Percentiles rank a stretch among this genome's conserved stretches.
Conservation (phyloP, 1,140 invertebrate species). For the Anagrus nilaparvatae region DNA sequence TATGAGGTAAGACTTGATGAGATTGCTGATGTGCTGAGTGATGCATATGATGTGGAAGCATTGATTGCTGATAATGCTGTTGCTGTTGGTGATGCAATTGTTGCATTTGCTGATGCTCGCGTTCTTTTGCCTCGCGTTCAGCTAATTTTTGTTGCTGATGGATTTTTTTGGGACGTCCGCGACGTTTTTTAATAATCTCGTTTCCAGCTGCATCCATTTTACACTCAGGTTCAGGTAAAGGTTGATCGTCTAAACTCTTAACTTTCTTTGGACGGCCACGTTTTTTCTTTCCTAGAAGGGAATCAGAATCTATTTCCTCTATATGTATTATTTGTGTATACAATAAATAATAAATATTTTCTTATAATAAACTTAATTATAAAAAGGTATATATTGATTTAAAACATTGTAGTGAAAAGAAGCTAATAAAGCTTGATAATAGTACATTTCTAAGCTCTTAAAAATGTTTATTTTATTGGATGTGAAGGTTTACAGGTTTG, state of each 20-base stretch:
- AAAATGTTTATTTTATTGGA: too few relatives aligned
- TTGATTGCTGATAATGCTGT: constrained; percentile 24
- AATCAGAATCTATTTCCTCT: constrained; percentile 48
- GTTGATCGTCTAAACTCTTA: constrained; percentile 54
- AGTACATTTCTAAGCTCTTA: too few relatives aligned
- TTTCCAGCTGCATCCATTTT: constrained; percentile 46
- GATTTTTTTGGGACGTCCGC: constrained; percentile 77
- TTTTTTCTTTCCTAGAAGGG: constrained; percentile 81
- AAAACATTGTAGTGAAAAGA: too few relatives aligned
- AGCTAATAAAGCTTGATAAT: too few relatives aligned
- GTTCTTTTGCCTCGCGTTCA: constrained; percentile 32
- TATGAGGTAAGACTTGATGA: constrained; percentile 26
- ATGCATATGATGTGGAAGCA: constrained; percentile 29
- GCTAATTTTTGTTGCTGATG: constrained; percentile 38
- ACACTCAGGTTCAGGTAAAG: constrained; percentile 45
- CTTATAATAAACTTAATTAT: too few relatives aligned
- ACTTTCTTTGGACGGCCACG: constrained; percentile 80
- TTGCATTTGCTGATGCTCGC: constrained; percentile 29
- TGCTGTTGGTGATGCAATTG: constrained; percentile 26
- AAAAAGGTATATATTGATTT: too few relatives aligned
- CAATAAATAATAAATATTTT: too few relatives aligned
- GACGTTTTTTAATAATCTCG: constrained; percentile 69
- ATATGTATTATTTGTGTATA: constrained; percentile 38
- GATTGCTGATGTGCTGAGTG: constrained; percentile 27
- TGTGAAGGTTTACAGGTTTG: too few relatives aligned